Evolutionary conservation across 2,888 invertebrate genomes (phyloP).

Genomic region (Chrysolina haemoptera): DNA sequence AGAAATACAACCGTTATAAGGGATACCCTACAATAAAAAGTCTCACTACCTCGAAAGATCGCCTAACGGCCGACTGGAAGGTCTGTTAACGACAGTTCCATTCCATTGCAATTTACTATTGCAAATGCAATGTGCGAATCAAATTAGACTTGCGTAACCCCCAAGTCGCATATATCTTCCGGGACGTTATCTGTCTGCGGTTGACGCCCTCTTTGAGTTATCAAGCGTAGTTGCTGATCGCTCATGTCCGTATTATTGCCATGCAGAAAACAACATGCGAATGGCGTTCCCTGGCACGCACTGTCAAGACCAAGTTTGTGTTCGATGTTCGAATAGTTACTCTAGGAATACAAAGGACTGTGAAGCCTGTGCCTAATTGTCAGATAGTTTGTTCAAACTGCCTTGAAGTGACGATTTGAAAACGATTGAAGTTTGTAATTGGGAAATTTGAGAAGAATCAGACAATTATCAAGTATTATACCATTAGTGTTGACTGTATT

Average conservation of each 20-base stretch:
- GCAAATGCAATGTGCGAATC: conserved; percentile 37
- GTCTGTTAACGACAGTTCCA: conserved; percentile 9
- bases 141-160: conserved; percentile 48
- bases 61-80: not conserved
- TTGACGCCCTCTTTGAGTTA: conserved; percentile 55
- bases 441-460: too few relatives aligned
- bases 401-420: too few relatives aligned
- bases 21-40: not conserved
- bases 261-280: conserved; percentile 54
- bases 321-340: conserved; percentile 20
- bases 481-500: too few relatives aligned
- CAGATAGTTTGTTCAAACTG: too few relatives aligned
- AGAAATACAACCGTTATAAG: too few relatives aligned
- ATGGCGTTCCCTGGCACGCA: conserved; percentile 48
- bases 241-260: conserved; percentile 53
- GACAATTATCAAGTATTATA: too few relatives aligned
- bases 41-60: not conserved
- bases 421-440: too few relatives aligned
- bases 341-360: not conserved
- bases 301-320: conserved; percentile 24
- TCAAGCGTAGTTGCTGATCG: conserved; percentile 51
- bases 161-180: conserved; percentile 52
- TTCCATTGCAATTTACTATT: conserved; percentile 3
- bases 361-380: not conserved
- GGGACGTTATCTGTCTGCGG: conserved; percentile 55